Conservation (phyloP, 2,113 vertebrate species). For the Chloropsis hardwickii region DNA sequence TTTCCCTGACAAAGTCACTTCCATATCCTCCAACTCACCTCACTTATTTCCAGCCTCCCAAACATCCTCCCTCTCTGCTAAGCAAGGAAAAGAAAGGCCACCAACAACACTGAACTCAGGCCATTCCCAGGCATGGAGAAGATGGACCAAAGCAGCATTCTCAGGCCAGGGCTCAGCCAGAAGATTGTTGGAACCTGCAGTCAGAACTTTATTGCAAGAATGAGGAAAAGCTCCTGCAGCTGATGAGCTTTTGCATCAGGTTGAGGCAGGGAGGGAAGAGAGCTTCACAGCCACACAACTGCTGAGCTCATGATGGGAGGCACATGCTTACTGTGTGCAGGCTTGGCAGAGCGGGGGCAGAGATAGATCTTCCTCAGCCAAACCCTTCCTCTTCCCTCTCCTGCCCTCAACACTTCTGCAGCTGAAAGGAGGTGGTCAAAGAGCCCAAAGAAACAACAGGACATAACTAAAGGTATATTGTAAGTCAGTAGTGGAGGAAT, state of each 20-base stretch:
- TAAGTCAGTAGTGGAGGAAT: neutral
- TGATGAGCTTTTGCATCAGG: neutral
- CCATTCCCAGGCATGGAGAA: neutral
- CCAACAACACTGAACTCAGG: neutral
- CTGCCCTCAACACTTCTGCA: neutral
- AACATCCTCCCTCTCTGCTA: neutral
- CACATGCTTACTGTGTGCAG: neutral
- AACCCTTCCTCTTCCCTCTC: neutral
- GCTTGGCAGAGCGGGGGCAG: neutral
- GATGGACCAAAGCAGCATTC: neutral
- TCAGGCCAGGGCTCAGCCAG: neutral
- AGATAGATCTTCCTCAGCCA: neutral
- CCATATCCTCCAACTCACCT: neutral
- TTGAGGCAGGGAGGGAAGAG: neutral
- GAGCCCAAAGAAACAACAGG: neutral
- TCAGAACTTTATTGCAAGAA: neutral
- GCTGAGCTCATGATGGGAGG: neutral
- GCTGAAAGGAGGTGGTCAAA: neutral
- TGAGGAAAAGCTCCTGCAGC: neutral
- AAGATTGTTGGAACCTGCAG: neutral
- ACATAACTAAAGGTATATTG: neutral
- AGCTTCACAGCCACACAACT: neutral
- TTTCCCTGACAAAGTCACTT: neutral
- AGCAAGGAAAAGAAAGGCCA: neutral
- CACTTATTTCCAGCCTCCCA: neutral